Conservation (phyloP, 30 jellyfish, hydroid and myxozoan genomes). For the Hydra vulgaris region DNA sequence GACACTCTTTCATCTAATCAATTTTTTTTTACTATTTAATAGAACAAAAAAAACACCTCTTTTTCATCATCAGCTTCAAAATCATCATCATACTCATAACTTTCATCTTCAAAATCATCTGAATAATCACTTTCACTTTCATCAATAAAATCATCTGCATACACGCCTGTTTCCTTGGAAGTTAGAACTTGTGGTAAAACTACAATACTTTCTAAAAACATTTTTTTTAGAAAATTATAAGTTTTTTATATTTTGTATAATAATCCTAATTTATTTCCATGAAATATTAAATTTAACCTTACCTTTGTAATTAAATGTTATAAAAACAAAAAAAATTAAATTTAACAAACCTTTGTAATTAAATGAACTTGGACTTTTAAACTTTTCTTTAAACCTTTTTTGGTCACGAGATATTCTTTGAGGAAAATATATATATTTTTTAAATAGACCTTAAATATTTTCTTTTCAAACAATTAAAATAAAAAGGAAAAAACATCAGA, state of each 20-base stretch:
- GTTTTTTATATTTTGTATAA: too few species aligned
- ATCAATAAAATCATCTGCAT: conserved; percentile 89
- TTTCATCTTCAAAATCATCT: conserved; percentile 78
- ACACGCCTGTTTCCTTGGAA: conserved; percentile 93
- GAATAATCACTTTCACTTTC: conserved; percentile 81
- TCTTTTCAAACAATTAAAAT: too few species aligned
- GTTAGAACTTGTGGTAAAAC: conserved; percentile 14
- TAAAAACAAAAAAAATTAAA: not conserved
- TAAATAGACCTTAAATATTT: too few species aligned
- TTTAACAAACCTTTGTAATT: not conserved
- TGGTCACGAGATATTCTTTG: not conserved
- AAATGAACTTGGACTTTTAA: not conserved
- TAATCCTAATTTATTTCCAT: too few species aligned
- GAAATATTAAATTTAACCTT: too few species aligned
- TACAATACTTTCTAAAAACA: not conserved
- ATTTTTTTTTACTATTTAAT: not conserved
- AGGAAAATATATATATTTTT: too few species aligned
- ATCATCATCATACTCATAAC: conserved; percentile 42
- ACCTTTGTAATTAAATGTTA: not conserved
- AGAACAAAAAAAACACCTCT: not conserved
- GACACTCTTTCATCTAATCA: too few species aligned
- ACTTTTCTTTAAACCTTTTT: not conserved
- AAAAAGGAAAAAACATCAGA: not conserved
- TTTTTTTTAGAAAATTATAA: not conserved
- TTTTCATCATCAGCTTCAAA: conserved; percentile 36